Evolutionary conservation across 2,113 vertebrate species (phyloP), one percentile per base, ranked within the genome.

Genomic region (Oreochromis aureus): DNA sequence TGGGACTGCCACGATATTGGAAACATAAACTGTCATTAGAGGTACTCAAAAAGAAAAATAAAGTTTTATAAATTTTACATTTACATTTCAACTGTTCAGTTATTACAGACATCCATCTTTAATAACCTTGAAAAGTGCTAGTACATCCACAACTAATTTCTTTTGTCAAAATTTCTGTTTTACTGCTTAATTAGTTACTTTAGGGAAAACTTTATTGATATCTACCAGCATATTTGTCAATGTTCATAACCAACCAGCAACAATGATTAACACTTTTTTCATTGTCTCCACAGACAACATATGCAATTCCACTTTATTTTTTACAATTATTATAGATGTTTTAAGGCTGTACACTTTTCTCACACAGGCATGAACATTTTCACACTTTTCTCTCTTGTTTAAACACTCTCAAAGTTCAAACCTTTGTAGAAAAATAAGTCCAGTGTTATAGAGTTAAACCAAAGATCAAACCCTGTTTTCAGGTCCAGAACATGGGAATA

Each of bases 1-100:
- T 63, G 59, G 30, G 59, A 34, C 59, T 63, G 2, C 9, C 30
- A 63, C 59, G 16, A 34, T 63, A 34, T 63, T 34, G 59, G 16
- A 63, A 34, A 63, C 30, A 34, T 34, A 63, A 63, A 63, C 59
- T 34, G 5, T 63, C 59, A 19, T 11, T 19, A 19, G 30, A 63
- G 59, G 59, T 63, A 63, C 30, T 6, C 9, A 1, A 63, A 63
- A 0, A 4, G 2, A 63, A 63, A 32, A 61, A 61, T 61, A 3
- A 34, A 6, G 5, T 61, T 61, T 34, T 34, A 0, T 19, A 19
- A 61, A 61, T 61, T 61, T 18, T 34, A 61, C 16, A 4, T 3
- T 61, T 61, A 61, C 0, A 61, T 61, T 6, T 61, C 19, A 19
- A 10, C 16, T 61, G 2, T 19, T 34, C 5, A 61, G 32, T 32